These are phyloP conservation scores for Phylloscopus trochiloides DNA, from an alignment of 2,113 vertebrate species.

Conservation along the genomic window DNA sequence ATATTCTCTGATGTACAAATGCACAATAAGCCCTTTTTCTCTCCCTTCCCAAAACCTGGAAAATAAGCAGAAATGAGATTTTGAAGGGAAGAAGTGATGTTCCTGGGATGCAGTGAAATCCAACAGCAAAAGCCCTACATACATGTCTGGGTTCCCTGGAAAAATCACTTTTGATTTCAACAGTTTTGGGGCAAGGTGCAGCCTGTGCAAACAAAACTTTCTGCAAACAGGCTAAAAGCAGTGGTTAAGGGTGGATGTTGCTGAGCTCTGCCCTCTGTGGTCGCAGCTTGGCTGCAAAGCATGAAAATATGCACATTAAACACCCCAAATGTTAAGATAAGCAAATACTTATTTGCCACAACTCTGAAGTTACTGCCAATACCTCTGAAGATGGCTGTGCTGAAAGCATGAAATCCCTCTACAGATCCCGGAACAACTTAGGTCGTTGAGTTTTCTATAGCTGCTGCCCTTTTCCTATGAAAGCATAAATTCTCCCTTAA, in stretches of 20 bases:
- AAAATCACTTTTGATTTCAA: neutral
- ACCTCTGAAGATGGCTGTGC: conserved; percentile 4
- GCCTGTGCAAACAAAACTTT: neutral
- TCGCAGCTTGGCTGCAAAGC: neutral
- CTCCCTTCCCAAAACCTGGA: neutral
- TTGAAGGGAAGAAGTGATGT: neutral
- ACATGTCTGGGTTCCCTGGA: fast-evolving
- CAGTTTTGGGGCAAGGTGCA: neutral
- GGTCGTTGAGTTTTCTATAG: neutral
- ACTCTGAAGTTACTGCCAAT: conserved; percentile 13
- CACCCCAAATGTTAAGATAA: neutral
- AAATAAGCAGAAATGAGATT: neutral
- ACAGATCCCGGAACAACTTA: neutral
- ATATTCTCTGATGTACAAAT: neutral
- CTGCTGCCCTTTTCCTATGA: neutral
- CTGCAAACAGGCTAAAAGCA: neutral
- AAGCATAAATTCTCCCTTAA: conserved; percentile 46
- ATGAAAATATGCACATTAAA: neutral
- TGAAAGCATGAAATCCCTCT: conserved; percentile 40
- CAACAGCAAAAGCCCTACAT: fast-evolving
- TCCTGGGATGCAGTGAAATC: neutral
- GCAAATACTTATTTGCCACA: neutral
- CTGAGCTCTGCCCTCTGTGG: neutral
- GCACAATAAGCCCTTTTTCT: neutral
- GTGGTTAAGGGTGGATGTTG: neutral